A percentile compares a stretch with the other conserved stretches of the same genome.
These are phyloP conservation scores for Leptodactylus fallax DNA, from an alignment of 2,797 vertebrate species.

Conservation along the genomic window DNA sequence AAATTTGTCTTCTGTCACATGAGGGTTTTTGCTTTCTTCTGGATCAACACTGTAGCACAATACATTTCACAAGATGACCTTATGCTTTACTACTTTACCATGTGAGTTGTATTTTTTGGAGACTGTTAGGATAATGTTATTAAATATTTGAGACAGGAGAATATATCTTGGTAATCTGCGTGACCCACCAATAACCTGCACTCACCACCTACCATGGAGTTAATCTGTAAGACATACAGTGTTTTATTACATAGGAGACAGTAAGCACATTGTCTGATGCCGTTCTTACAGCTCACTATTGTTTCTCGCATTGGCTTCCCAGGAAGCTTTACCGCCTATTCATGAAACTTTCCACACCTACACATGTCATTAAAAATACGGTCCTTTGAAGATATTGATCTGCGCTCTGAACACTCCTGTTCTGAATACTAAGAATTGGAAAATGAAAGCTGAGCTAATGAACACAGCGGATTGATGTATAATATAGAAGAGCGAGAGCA, in stretches of 20 bases:
- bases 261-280: background rate
- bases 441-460: slow-evolving; percentile 52
- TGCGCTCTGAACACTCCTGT: slow-evolving; percentile 33
- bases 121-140: background rate
- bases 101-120: background rate
- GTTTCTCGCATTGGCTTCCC: slow-evolving; percentile 35
- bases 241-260: background rate
- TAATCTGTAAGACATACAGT: background rate
- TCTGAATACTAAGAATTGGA: slow-evolving; percentile 43
- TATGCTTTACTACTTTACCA: too few species aligned
- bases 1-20: too few species aligned
- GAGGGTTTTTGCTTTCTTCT: too few species aligned
- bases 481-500: background rate
- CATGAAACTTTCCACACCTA: slow-evolving; percentile 61
- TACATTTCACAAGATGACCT: too few species aligned
- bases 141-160: background rate
- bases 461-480: background rate
- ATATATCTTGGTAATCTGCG: background rate
- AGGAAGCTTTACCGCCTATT: slow-evolving; percentile 55
- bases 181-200: background rate
- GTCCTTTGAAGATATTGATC: slow-evolving; percentile 45
- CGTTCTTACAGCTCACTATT: background rate
- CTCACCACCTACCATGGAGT: background rate
- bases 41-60: too few species aligned
- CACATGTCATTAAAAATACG: slow-evolving; percentile 39